Evolutionary conservation across 1,140 invertebrate genomes (phyloP).

Genomic region (Zeugodacus cucurbitae): DNA sequence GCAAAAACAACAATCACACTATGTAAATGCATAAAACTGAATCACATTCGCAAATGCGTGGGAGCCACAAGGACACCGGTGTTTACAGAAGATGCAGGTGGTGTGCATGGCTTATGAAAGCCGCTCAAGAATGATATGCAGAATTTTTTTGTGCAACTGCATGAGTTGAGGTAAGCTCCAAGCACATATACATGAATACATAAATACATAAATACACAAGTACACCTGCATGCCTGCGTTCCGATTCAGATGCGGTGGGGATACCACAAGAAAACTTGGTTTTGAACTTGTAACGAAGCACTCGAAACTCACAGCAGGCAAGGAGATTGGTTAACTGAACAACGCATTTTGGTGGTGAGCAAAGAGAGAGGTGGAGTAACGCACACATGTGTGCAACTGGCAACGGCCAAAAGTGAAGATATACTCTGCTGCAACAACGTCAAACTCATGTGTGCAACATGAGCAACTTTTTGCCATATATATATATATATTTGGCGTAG

Average conservation of each 20-base stretch:
- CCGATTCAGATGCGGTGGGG: background rate
- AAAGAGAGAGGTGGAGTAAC: background rate
- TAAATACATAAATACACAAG: background rate
- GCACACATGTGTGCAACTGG: background rate
- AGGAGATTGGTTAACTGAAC: background rate
- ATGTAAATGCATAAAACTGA: background rate
- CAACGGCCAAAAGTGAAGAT: background rate
- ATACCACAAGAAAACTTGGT: conserved; percentile 10
- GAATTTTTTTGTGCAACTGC: background rate
- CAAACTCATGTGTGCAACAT: background rate
- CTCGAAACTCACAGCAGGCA: background rate
- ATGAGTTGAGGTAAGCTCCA: background rate
- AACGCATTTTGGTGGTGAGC: background rate
- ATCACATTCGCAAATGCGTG: background rate
- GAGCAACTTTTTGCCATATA: background rate
- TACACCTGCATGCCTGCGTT: background rate
- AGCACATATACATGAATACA: background rate
- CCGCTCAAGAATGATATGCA: background rate
- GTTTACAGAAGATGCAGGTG: background rate
- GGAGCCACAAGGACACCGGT: background rate
- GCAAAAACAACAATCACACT: background rate
- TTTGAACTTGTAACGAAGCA: background rate
- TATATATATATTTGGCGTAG: too few relatives aligned
- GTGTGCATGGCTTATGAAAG: background rate
- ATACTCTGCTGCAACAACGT: background rate